Percentiles rank a stretch among this genome's conserved stretches.
Conservation (phyloP, 64 coral and sea anemone genomes). For the Montipora sp. region DNA sequence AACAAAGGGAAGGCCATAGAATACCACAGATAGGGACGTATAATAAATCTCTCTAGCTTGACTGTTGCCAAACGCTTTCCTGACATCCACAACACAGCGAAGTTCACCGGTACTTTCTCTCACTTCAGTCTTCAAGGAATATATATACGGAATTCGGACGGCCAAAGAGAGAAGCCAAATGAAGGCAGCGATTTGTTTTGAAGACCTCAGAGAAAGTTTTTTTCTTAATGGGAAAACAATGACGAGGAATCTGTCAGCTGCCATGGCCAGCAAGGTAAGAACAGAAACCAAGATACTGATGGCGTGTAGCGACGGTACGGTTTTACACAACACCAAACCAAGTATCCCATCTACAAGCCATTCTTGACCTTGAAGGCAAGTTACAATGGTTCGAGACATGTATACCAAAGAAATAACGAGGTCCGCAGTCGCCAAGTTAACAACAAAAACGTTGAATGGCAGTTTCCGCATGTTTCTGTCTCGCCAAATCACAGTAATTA, state of each 20-base stretch:
- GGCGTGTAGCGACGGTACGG: constrained; percentile 46
- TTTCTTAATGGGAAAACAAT: constrained; percentile 34
- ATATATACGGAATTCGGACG: constrained; percentile 50
- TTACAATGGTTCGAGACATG: constrained; percentile 55
- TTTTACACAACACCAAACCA: constrained; percentile 50
- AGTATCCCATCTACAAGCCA: constrained; percentile 27
- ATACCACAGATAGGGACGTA: constrained; percentile 25
- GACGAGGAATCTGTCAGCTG: constrained; percentile 31
- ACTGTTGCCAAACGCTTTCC: neutral
- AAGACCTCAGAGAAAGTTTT: constrained; percentile 4
- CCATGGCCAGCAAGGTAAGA: constrained; percentile 26
- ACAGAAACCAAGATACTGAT: constrained; percentile 41
- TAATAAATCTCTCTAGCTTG: constrained; percentile 55
- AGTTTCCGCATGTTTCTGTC: constrained; percentile 29
- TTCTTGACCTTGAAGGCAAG: neutral
- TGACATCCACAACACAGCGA: neutral
- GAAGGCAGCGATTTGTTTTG: constrained; percentile 29
- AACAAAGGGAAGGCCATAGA: constrained; percentile 54
- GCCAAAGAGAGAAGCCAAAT: constrained; percentile 21
- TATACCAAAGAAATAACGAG: constrained; percentile 44
- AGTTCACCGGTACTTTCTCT: neutral
- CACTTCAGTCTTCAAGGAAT: neutral
- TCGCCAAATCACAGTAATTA: constrained; percentile 25
- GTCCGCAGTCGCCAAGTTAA: constrained; percentile 39
- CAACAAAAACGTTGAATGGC: constrained; percentile 49